Conservation (phyloP, 2,797 vertebrate genomes). For the Hipposideros larvatus region DNA sequence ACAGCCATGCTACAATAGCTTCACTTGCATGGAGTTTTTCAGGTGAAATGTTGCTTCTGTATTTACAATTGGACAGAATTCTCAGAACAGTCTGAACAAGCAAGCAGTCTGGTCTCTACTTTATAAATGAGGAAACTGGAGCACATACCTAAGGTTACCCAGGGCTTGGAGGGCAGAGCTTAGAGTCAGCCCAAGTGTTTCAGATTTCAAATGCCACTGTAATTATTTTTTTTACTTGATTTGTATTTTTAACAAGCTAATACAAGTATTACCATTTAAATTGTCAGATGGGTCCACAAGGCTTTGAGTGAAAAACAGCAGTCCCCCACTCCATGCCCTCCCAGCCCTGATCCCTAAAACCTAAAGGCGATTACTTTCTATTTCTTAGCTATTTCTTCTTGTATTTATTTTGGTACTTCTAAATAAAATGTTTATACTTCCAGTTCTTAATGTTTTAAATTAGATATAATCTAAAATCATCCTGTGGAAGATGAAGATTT, state of each 20-base stretch:
- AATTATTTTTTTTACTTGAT: conserved; percentile 43
- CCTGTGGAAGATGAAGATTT: not conserved
- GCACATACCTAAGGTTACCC: not conserved
- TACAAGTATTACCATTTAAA: not conserved
- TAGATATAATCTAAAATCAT: not conserved
- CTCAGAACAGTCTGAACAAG: not conserved
- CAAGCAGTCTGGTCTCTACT: not conserved
- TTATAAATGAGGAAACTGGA: not conserved
- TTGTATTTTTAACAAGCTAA: conserved; percentile 43
- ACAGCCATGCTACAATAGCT: too few relatives aligned
- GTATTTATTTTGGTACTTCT: conserved; percentile 29
- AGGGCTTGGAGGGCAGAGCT: not conserved
- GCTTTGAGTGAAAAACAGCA: not conserved
- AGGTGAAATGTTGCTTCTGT: not conserved
- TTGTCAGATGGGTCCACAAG: not conserved
- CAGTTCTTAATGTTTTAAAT: not conserved
- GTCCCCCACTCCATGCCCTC: not conserved
- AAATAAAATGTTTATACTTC: conserved; percentile 49
- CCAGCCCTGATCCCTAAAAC: not conserved
- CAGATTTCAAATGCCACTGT: not conserved
- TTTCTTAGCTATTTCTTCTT: conserved; percentile 47
- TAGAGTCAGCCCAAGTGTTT: not conserved
- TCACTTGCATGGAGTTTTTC: not conserved
- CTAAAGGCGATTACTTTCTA: not conserved
- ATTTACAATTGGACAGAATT: not conserved